Conservation (phyloP, 2,113 vertebrate genomes). For the Sula dactylatra region DNA sequence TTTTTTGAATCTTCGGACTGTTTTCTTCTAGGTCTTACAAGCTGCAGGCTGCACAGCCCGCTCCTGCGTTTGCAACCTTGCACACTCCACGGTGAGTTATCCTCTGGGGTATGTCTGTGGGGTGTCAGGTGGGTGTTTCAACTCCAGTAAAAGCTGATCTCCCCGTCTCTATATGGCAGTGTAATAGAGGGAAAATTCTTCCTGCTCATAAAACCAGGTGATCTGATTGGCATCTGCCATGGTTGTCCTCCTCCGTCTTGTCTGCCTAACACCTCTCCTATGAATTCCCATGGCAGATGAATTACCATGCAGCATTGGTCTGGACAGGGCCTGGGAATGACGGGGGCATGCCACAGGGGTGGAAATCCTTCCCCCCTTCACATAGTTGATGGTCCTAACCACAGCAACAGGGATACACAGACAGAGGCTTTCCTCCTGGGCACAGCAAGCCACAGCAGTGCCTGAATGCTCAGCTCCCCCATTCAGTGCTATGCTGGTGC, state of each 20-base stretch:
- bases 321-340: not conserved
- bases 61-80: not conserved
- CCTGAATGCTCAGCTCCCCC: not conserved
- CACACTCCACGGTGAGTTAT: not conserved
- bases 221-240: not conserved
- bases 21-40: not conserved
- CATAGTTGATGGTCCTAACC: not conserved
- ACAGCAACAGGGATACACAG: fast-evolving
- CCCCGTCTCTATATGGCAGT: fast-evolving
- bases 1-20: not conserved
- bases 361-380: not conserved
- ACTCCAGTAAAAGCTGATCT: not conserved
- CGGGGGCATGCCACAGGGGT: not conserved
- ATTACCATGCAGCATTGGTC: fast-evolving
- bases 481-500: not conserved
- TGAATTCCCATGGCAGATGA: not conserved
- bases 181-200: not conserved
- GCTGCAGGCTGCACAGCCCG: not conserved
- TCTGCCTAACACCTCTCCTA: not conserved
- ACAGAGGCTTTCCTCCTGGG: not conserved
- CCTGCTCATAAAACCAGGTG: not conserved
- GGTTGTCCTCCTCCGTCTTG: not conserved
- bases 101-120: not conserved
- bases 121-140: not conserved
- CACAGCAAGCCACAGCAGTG: not conserved